These are phyloP conservation scores for Chrysodeixis includens DNA, from an alignment of 2,888 invertebrate genomes.

Conservation along the genomic window DNA sequence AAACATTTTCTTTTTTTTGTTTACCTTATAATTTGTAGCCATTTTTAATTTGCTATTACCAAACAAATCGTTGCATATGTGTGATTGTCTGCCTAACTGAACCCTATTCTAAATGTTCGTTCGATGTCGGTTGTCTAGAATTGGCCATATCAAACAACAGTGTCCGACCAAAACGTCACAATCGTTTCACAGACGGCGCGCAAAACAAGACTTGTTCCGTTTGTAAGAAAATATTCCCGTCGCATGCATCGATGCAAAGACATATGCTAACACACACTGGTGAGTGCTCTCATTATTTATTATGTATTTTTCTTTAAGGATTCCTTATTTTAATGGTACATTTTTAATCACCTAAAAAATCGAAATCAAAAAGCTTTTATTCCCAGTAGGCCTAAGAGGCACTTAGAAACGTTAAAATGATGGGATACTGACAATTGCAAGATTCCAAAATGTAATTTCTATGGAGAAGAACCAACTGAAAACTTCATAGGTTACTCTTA, in stretches of 20 bases:
- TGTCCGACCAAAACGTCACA: slow-evolving; percentile 90
- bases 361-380: no score
- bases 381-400: no score
- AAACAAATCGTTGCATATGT: slow-evolving; percentile 59
- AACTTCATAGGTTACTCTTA: no score
- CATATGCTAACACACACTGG: slow-evolving; percentile 93
- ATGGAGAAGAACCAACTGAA: no score
- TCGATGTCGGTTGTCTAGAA: slow-evolving; percentile 90
- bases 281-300: slow-evolving; percentile 48
- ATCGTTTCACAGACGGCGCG: slow-evolving; percentile 89
- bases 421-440: no score
- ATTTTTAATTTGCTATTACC: slow-evolving; percentile 29
- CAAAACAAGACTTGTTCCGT: slow-evolving; percentile 91
- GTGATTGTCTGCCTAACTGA: slow-evolving; percentile 63
- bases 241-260: slow-evolving; percentile 94
- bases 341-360: no score
- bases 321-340: no score
- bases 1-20: slow-evolving; percentile 67
- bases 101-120: slow-evolving; percentile 78
- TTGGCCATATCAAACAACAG: slow-evolving; percentile 93
- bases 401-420: no score
- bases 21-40: slow-evolving; percentile 36
- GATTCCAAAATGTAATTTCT: no score
- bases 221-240: slow-evolving; percentile 93
- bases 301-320: no score